Base-by-base conservation (phyloP, 2,797 vertebrate species). In the Lagorchestes hirsutus region DNA sequence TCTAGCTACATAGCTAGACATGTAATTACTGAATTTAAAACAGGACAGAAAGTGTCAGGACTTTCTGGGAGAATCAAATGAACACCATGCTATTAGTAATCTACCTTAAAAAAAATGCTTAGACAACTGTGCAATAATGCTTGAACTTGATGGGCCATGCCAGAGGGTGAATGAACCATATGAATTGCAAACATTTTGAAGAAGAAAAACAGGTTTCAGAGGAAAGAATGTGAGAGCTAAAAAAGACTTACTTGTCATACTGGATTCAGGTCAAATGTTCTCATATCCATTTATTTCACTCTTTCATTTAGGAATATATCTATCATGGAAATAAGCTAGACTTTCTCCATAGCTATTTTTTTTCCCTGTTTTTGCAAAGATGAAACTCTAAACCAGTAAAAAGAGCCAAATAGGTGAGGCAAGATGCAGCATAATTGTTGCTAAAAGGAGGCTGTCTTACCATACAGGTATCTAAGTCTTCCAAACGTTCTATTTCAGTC, bases 391-490 rank as follows among this genome's bases (percentile, higher is more conserved):
- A 12, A 57, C 22, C 40, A 40, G 0, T 0, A 74, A 12, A 87
- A 34, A 31, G n/a, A 67, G 62, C 46, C 31, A 40, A 52, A 13
- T 0, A 54, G 5, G 16, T 3, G 40, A n/a, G 27, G 11, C 27
- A 1, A n/a, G 0, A 54, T 3, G 29, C 50, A 93, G 10, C 54
- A 62, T n/a, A 67, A n/a, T n/a, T 16, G 12, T 12, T n/a, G 18
- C n/a, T 46, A 82, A n/a, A 95, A 90, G 93, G 91, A 62, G 24
- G 90, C 40, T 57, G 92, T 95, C 99, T 98, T 98, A 99, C 99
- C 99, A 99, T 99, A 98, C 99, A 99, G 0, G 99, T 99, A 96
- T 99, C 99, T 94, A 99, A 98, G 91, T 99, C 99, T 34, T 99
- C 99, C 95, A 99, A 98, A 95, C 99, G 99, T 97, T 99, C 99